phyloP scores from a whole-genome alignment of 2,797 vertebrate genomes.

The Platyrinchus mystaceus region DNA sequence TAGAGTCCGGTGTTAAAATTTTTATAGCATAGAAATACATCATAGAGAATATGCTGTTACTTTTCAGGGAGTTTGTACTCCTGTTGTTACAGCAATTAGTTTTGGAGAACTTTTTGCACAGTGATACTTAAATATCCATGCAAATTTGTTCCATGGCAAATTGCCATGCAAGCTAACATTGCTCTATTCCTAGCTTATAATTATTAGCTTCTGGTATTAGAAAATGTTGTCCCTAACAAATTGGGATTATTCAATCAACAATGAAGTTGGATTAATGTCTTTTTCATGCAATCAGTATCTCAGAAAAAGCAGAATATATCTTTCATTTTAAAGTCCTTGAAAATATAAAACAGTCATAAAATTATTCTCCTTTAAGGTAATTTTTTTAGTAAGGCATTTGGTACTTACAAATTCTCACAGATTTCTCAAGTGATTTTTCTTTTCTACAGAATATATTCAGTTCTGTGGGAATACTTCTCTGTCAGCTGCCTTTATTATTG shows the following conservation, averaged over 20 bases:
- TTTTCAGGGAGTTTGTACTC: not conserved
- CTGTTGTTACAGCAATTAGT: accelerated
- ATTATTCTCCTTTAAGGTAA: not conserved
- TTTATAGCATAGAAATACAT: not conserved
- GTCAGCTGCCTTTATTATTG: not conserved
- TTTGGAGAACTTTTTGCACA: not conserved
- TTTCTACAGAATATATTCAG: not conserved
- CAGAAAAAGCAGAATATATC: not conserved
- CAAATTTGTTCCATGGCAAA: not conserved
- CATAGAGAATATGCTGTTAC: not conserved
- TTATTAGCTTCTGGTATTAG: not conserved
- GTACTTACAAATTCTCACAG: not conserved
- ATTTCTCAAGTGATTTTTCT: not conserved
- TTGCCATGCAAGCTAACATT: not conserved
- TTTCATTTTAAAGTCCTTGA: not conserved
- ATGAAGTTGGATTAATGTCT: not conserved
- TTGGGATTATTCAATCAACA: not conserved
- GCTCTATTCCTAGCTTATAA: not conserved
- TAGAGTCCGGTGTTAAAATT: not conserved
- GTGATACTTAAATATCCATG: not conserved
- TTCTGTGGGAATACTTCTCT: not conserved
- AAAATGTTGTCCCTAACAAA: not conserved
- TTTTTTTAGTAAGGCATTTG: not conserved
- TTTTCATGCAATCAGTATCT: not conserved
- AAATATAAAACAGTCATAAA: not conserved